Evolutionary conservation across 2,113 vertebrate genomes (phyloP).

Genomic region (Montifringilla adamsi): DNA sequence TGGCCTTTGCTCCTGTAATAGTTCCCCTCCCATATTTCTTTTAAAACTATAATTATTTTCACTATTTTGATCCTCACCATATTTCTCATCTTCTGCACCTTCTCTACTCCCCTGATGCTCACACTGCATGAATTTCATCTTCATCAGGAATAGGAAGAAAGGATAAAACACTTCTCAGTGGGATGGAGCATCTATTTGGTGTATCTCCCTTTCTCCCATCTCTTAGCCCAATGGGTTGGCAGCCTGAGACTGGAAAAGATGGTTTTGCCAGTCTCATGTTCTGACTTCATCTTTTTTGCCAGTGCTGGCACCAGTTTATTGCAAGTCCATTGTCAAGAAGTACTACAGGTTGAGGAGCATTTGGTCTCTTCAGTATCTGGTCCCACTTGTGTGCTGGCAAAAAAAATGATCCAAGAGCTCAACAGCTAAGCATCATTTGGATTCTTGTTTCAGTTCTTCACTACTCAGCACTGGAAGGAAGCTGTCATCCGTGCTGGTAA

Average conservation of each 20-base stretch:
- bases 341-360: neutral
- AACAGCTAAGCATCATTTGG: neutral
- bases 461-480: neutral
- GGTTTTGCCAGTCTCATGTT: neutral
- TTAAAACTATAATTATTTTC: neutral
- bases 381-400: neutral
- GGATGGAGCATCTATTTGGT: neutral
- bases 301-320: neutral
- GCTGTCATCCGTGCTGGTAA: neutral
- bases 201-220: neutral
- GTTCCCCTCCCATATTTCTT: neutral
- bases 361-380: neutral
- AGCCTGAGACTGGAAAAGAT: neutral
- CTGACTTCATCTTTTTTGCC: neutral
- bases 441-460: neutral
- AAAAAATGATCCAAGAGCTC: neutral
- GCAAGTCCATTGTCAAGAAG: neutral
- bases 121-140: neutral
- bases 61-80: neutral
- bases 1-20: neutral
- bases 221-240: neutral
- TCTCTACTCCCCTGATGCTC: neutral
- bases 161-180: neutral
- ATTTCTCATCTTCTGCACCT: neutral
- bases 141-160: neutral